Evolutionary conservation across 2,113 vertebrate species (phyloP).

Genomic region (Panurus biarmicus): DNA sequence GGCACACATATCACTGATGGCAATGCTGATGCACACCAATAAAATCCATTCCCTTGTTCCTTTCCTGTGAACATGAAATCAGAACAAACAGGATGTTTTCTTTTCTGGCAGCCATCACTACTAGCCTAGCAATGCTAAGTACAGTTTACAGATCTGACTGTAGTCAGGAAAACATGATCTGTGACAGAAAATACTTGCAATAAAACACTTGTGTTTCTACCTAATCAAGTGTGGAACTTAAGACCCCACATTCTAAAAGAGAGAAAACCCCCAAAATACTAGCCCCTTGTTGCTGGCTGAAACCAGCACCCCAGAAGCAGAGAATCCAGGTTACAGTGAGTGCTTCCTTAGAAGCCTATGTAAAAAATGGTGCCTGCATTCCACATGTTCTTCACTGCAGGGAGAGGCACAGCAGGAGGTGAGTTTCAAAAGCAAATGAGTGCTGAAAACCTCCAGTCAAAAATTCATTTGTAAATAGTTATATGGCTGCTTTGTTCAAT

Average conservation of each 20-base stretch:
- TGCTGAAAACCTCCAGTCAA: background rate
- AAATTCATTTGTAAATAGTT: background rate
- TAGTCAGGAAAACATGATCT: background rate
- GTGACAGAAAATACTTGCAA: background rate
- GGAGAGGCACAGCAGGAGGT: background rate
- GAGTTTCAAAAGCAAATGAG: background rate
- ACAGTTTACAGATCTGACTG: background rate
- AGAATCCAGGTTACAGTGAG: background rate
- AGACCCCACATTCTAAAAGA: background rate
- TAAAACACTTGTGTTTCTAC: background rate
- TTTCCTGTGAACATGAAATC: background rate
- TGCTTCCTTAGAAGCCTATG: rapidly evolving
- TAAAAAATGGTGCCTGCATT: background rate
- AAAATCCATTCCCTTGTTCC: background rate
- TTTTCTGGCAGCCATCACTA: background rate
- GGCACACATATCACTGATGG: background rate
- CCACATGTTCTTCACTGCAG: background rate
- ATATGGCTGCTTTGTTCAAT: background rate
- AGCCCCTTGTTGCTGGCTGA: background rate
- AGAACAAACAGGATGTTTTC: background rate
- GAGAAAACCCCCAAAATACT: background rate
- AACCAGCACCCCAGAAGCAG: background rate
- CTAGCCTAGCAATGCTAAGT: background rate
- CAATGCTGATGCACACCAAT: background rate
- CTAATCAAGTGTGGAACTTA: background rate